A percentile compares a stretch with the other conserved stretches of the same genome.
Conservation (phyloP, 1,140 invertebrate species). For the Papilio machaon region DNA sequence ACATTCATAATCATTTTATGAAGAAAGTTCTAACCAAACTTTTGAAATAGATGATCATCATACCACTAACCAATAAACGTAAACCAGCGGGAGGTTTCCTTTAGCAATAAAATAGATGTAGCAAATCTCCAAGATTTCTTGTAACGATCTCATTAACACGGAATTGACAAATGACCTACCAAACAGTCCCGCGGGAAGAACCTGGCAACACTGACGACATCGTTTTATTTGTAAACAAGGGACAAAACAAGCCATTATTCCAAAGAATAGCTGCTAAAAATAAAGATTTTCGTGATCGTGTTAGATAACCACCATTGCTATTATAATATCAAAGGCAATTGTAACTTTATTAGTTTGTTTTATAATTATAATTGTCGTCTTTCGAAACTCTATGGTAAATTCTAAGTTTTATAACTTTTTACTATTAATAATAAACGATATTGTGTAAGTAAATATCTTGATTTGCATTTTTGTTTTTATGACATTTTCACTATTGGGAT, state of each 20-base stretch:
- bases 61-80: background rate
- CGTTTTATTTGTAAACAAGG: conserved; percentile 16
- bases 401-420: background rate
- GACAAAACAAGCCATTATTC: background rate
- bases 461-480: background rate
- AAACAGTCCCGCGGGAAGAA: conserved; percentile 12
- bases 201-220: conserved; percentile 5
- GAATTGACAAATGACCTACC: conserved; percentile 20
- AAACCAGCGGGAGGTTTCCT: background rate
- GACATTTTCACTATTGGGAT: background rate
- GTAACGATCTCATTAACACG: conserved; percentile 26
- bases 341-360: background rate
- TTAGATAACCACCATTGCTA: background rate
- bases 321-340: background rate
- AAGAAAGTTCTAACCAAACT: background rate
- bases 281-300: background rate
- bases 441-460: too few relatives aligned
- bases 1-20: too few relatives aligned
- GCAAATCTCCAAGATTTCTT: conserved; percentile 20
- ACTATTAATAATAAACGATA: too few relatives aligned
- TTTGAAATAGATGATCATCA: background rate
- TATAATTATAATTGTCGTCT: background rate
- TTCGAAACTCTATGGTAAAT: background rate
- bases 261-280: background rate
- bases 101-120: conserved; percentile 9